These are phyloP conservation scores for Taeniopygia guttata DNA, from an alignment of 2,797 vertebrate species.

Conservation along the genomic window DNA sequence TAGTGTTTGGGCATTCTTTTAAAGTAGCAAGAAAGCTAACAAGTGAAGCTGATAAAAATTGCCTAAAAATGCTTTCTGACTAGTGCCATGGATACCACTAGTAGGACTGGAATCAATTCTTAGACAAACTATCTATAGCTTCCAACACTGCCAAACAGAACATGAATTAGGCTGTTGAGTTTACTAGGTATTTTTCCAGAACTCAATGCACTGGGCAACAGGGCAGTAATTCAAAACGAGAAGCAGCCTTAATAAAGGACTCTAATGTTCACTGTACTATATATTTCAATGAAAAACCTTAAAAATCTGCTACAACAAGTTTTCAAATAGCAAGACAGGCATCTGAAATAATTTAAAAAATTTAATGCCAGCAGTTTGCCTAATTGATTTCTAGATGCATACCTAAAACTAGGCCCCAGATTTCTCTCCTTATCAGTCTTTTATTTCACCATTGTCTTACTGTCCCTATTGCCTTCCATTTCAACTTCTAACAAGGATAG, in stretches of 20 bases:
- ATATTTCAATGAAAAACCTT: background rate
- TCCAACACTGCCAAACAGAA: background rate
- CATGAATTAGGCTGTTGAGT: background rate
- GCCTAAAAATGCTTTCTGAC: background rate
- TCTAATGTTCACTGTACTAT: background rate
- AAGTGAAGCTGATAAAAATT: background rate
- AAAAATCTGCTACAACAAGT: background rate
- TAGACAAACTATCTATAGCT: background rate
- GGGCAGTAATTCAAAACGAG: background rate
- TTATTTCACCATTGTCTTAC: background rate
- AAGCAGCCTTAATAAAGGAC: background rate
- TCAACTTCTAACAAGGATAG: background rate
- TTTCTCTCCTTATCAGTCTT: background rate
- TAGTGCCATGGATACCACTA: background rate
- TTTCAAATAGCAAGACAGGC: background rate
- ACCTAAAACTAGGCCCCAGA: slow-evolving; percentile 5
- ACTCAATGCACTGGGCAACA: background rate
- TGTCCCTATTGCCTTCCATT: background rate
- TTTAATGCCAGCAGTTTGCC: background rate
- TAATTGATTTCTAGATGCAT: slow-evolving; percentile 42
- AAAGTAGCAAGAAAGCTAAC: slow-evolving; percentile 15
- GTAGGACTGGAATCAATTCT: slow-evolving; percentile 23
- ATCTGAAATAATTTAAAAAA: slow-evolving; percentile 42
- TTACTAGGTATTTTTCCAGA: slow-evolving; percentile 27
- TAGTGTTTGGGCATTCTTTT: slow-evolving; percentile 7